phyloP scores from a whole-genome alignment of 1,140 invertebrate species.

The Achroia grisella region DNA sequence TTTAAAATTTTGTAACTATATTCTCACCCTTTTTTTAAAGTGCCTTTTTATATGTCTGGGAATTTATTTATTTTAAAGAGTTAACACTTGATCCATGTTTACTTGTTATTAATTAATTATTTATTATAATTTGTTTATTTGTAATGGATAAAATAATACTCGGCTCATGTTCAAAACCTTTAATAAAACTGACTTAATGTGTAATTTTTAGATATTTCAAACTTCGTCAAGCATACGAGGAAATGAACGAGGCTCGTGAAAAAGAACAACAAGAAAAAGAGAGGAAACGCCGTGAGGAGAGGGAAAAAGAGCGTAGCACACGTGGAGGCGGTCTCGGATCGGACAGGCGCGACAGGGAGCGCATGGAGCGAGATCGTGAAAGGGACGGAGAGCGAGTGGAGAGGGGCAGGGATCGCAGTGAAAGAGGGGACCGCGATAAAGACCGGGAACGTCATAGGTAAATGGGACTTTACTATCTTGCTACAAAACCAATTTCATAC shows the following conservation, averaged over 20 bases:
- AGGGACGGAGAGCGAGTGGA: constrained; percentile 34
- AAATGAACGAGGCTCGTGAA: constrained; percentile 77
- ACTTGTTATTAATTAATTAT: too few species aligned
- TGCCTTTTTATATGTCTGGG: too few species aligned
- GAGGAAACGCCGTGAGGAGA: constrained; percentile 77
- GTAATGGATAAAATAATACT: too few species aligned
- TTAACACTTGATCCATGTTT: too few species aligned
- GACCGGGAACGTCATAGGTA: constrained; percentile 18
- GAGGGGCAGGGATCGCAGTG: constrained; percentile 26
- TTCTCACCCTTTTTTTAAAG: too few species aligned
- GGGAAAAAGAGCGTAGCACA: constrained; percentile 66
- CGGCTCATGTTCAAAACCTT: too few species aligned
- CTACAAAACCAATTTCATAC: too few species aligned
- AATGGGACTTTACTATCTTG: too few species aligned
- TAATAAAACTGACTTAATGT: too few species aligned
- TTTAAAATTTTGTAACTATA: too few species aligned
- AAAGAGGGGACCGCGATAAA: constrained; percentile 15
- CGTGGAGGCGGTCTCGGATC: constrained; percentile 66
- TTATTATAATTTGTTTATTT: too few species aligned
- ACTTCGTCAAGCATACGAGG: constrained; percentile 77
- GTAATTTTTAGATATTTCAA: constrained; percentile 72
- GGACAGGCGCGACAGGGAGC: constrained; percentile 48
- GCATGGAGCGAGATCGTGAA: constrained; percentile 53
- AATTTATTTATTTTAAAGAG: too few species aligned
- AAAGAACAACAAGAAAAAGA: constrained; percentile 81